Evolutionary conservation across 1,140 invertebrate species (phyloP).

Genomic region (Micrasema longulum): DNA sequence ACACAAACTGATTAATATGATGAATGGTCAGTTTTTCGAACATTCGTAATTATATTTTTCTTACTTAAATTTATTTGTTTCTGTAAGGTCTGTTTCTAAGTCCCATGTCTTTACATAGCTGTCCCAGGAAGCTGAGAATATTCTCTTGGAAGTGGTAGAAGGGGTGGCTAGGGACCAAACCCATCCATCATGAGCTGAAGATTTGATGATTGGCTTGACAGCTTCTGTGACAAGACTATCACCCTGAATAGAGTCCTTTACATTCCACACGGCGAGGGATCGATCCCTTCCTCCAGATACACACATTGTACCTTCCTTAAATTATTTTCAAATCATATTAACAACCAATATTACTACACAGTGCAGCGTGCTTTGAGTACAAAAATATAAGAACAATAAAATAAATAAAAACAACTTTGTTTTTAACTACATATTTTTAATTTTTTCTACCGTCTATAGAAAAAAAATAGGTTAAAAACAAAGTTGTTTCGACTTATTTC

Average conservation of each 20-base stretch:
- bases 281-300: constrained; percentile 64
- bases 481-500: too few species aligned
- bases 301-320: constrained; percentile 62
- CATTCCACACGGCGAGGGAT: constrained; percentile 43
- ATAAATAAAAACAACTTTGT: too few species aligned
- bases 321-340: constrained; percentile 14
- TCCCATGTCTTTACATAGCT: constrained; percentile 67
- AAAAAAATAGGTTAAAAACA: too few species aligned
- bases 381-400: too few species aligned
- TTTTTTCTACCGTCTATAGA: too few species aligned
- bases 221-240: neutral
- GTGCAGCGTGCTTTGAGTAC: too few species aligned
- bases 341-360: too few species aligned
- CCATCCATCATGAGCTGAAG: constrained; percentile 64
- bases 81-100: constrained; percentile 58
- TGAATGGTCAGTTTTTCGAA: too few species aligned
- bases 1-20: too few species aligned
- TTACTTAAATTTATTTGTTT: constrained; percentile 31
- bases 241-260: constrained; percentile 28
- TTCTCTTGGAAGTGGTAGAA: constrained; percentile 51
- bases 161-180: constrained; percentile 64
- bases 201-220: constrained; percentile 2
- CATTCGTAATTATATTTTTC: constrained; percentile 14
- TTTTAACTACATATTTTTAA: too few species aligned
- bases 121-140: constrained; percentile 67